Evolutionary conservation across 1,140 invertebrate species (phyloP), one percentile per base, ranked within the genome.

Genomic region (Amphibalanus amphitrite): DNA sequence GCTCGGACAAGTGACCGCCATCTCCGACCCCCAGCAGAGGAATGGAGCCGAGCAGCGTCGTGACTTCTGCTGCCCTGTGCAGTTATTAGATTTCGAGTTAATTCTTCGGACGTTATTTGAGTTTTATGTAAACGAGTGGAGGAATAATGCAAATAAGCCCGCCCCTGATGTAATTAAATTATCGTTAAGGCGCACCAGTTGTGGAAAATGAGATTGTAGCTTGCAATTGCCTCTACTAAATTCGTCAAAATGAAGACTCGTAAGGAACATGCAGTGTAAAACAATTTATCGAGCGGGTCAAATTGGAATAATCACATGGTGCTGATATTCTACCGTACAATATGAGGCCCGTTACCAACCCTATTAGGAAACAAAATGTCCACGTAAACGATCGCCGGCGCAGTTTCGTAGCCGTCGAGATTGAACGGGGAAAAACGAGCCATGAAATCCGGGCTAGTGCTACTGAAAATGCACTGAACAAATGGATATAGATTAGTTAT

Each of bases 21-120:
- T 59, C 47, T 8, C 47, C 23, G 47, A 6, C 10, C 10, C 17
- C 47, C 17, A 38, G 15, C 33, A 38, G 33, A 38, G 47, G 10
- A 59, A 59, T 59, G 47, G 20, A 23, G 47, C 47, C 47, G 6
- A 59, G 47, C 1, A 59, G 10, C 47, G 20, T 20, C 47, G 47
- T 59, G 47, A 59, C 47, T 59, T 59, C 47, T 59, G 47, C 47
- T 59, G 10, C 47, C 1, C 20, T 59, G 47, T 59, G 47, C 47
- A 59, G 47, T 59, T 59, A 59, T 59, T 59, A 59, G 47, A 59
- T 59, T 59, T 59, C 13, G 47, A 59, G 47, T 59, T 59, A 59
- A 59, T 59, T 59, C 47, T 59, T 59, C 47, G 47, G 47, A 59
- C 47, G 47, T 59, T 59, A 59, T 59, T 59, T 59, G 47, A 59